phyloP scores from a whole-genome alignment of 2,113 vertebrate species.

The Coturnix japonica region DNA sequence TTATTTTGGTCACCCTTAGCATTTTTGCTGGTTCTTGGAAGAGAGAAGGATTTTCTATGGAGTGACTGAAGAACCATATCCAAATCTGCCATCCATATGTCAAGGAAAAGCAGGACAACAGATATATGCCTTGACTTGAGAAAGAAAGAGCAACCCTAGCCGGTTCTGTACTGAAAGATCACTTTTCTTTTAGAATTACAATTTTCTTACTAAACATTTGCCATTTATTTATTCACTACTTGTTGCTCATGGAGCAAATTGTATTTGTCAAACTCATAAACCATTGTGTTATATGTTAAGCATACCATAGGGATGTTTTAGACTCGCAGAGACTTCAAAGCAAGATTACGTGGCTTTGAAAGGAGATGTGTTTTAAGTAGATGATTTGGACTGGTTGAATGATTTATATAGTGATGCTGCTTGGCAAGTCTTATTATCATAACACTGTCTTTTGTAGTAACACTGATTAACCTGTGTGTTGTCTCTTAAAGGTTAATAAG shows the following conservation, averaged over 20 bases:
- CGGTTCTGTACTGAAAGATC: not conserved
- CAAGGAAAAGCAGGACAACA: not conserved
- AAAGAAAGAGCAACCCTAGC: not conserved
- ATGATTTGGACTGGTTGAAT: not conserved
- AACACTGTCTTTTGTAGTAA: not conserved
- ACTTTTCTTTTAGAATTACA: not conserved
- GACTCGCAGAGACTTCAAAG: not conserved
- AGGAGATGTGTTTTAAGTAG: not conserved
- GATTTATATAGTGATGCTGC: not conserved
- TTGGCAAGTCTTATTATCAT: not conserved
- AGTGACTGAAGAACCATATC: not conserved
- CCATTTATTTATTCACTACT: not conserved
- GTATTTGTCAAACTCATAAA: not conserved
- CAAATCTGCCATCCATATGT: not conserved
- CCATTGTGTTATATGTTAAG: not conserved
- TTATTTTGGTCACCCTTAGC: not conserved
- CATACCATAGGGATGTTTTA: not conserved
- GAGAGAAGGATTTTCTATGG: not conserved
- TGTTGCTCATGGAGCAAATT: not conserved
- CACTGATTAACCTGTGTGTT: not conserved
- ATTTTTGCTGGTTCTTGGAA: not conserved
- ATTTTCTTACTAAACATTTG: not conserved
- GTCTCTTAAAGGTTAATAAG: conserved; percentile 79
- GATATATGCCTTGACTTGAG: not conserved
- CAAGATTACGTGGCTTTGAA: not conserved